These are phyloP conservation scores for Xiphorhynchus erythropygius DNA, from an alignment of 2,797 vertebrate species.

Conservation along the genomic window DNA sequence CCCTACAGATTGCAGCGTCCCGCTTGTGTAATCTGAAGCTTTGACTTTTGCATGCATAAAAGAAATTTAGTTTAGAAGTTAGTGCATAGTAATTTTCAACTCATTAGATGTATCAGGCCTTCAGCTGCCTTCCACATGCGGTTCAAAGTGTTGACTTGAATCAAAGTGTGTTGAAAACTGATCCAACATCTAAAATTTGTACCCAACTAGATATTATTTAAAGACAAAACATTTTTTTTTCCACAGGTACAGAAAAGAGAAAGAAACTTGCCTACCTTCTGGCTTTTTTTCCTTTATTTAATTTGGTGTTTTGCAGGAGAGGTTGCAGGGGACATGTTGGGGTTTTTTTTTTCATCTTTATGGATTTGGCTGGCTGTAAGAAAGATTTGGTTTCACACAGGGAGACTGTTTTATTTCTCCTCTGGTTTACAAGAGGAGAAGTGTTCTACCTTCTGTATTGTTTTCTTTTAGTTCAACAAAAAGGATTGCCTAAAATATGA, in stretches of 20 bases:
- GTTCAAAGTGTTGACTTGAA: background rate
- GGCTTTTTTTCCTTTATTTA: background rate
- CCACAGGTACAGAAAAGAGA: background rate
- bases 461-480: constrained; percentile 16
- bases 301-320: background rate
- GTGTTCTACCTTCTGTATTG: background rate
- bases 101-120: background rate
- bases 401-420: constrained; percentile 18
- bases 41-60: background rate
- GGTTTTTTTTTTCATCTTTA: background rate
- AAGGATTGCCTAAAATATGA: constrained; percentile 42
- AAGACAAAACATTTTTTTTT: background rate
- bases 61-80: background rate
- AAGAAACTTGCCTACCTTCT: background rate
- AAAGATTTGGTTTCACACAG: background rate
- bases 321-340: accelerated
- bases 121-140: background rate
- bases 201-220: background rate
- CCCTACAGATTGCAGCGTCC: background rate
- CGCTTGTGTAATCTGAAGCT: background rate
- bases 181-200: background rate
- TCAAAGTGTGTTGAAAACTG: background rate
- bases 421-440: constrained; percentile 44
- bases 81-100: background rate
- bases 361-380: background rate